Evolutionary conservation across 2,113 vertebrate genomes (phyloP).

Genomic region (Amblyopsis rosae): DNA sequence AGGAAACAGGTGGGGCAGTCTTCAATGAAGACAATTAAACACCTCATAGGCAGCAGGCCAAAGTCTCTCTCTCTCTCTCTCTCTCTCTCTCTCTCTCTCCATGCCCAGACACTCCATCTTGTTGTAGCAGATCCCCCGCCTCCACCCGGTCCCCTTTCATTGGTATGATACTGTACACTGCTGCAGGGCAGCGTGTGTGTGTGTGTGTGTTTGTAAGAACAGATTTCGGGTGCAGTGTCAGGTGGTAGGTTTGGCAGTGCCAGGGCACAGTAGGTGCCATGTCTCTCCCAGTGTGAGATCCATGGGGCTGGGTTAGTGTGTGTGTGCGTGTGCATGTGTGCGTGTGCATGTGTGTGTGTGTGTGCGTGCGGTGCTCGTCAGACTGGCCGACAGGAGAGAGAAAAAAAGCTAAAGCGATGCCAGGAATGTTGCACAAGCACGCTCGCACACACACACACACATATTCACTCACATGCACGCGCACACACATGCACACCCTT

Average conservation of each 20-base stretch:
- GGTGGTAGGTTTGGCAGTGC: conserved; percentile 41
- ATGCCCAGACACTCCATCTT: conserved; percentile 30
- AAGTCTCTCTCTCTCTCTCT: background rate
- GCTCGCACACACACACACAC: background rate
- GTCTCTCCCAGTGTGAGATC: conserved; percentile 38
- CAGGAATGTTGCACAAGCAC: background rate
- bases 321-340: no score
- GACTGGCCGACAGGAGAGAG: background rate
- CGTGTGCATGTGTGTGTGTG: background rate
- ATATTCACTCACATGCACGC: background rate
- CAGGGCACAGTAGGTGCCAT: conserved; percentile 45
- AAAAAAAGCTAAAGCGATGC: no score
- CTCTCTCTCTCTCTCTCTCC: background rate
- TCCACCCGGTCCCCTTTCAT: background rate
- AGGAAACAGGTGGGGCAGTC: conserved; percentile 35
- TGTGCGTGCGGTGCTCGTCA: background rate
- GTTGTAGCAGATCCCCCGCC: conserved; percentile 11
- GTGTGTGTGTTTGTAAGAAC: conserved; percentile 14
- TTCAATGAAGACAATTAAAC: conserved; percentile 70
- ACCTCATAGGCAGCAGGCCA: conserved; percentile 59
- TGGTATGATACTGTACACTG: conserved; percentile 39
- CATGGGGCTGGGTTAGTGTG: no score
- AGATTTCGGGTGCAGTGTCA: conserved; percentile 40
- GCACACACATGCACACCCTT: background rate
- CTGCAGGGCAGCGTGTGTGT: background rate